A percentile compares a stretch with the other conserved stretches of the same genome.
phyloP scores from a whole-genome alignment of 2,113 vertebrate genomes.

The Scartelaos histophorus region DNA sequence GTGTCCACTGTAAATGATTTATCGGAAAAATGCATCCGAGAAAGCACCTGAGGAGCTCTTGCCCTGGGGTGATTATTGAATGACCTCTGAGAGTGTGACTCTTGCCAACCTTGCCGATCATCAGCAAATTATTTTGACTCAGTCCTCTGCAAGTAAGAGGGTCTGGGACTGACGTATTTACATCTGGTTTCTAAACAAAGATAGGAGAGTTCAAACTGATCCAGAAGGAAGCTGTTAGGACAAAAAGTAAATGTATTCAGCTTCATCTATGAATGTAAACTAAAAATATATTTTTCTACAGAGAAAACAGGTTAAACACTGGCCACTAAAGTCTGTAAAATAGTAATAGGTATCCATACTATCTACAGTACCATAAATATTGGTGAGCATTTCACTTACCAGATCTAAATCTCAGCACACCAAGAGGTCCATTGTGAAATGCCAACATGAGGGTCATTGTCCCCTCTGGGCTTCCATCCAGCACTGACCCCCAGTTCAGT shows the following conservation, averaged over 20 bases:
- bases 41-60: constrained; percentile 73
- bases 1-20: constrained; percentile 77
- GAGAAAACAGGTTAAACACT: background rate
- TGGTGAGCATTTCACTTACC: constrained; percentile 75
- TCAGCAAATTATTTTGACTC: constrained; percentile 68
- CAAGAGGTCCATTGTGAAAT: constrained; percentile 87
- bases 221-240: background rate
- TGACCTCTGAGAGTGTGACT: constrained; percentile 75
- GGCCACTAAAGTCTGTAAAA: background rate
- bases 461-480: constrained; percentile 57
- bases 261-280: background rate
- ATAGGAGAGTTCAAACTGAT: background rate
- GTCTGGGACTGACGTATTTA: constrained; percentile 34
- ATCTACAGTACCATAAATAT: background rate
- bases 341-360: background rate
- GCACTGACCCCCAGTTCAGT: constrained; percentile 80
- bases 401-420: constrained; percentile 83
- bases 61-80: constrained; percentile 76
- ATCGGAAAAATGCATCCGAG: constrained; percentile 77
- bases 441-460: constrained; percentile 78
- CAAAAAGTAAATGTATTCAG: background rate
- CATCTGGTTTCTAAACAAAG: constrained; percentile 32
- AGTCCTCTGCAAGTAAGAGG: constrained; percentile 45
- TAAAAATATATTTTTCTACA: background rate
- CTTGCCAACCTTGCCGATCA: constrained; percentile 58